phyloP scores from a whole-genome alignment of 2,888 invertebrate species.

The Eilema caniola region DNA sequence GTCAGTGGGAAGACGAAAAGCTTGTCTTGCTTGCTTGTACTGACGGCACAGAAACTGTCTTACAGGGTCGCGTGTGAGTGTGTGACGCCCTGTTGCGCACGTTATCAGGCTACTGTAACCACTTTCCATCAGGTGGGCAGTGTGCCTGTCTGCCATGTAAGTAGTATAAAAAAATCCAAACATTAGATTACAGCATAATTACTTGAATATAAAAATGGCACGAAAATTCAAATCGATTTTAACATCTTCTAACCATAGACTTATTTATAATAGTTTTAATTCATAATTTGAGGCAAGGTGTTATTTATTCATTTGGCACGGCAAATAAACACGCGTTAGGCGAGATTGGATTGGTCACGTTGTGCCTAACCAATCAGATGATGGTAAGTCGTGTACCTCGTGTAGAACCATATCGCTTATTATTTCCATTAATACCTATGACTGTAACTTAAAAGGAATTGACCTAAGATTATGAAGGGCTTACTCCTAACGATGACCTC shows the following conservation, averaged over 20 bases:
- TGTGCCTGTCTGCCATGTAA: no score
- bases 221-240: slow-evolving; percentile 32
- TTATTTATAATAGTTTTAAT: slow-evolving; percentile 40
- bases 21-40: no score
- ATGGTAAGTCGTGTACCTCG: background rate
- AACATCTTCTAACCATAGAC: slow-evolving; percentile 27
- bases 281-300: slow-evolving; percentile 34
- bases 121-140: no score
- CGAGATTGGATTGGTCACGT: slow-evolving; percentile 34
- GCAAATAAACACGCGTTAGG: slow-evolving; percentile 29
- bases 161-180: no score
- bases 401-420: background rate
- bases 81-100: no score
- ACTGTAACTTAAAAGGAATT: no score
- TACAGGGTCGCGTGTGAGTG: no score
- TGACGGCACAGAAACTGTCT: no score
- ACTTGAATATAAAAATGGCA: background rate
- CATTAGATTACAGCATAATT: background rate
- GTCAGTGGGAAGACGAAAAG: no score
- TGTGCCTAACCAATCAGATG: slow-evolving; percentile 23
- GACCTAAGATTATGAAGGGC: background rate
- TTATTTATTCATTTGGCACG: slow-evolving; percentile 52
- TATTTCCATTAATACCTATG: background rate
- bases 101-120: no score
- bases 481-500: no score